These are phyloP conservation scores for Ageneiosus marmoratus DNA, from an alignment of 2,113 vertebrate genomes.

Conservation along the genomic window DNA sequence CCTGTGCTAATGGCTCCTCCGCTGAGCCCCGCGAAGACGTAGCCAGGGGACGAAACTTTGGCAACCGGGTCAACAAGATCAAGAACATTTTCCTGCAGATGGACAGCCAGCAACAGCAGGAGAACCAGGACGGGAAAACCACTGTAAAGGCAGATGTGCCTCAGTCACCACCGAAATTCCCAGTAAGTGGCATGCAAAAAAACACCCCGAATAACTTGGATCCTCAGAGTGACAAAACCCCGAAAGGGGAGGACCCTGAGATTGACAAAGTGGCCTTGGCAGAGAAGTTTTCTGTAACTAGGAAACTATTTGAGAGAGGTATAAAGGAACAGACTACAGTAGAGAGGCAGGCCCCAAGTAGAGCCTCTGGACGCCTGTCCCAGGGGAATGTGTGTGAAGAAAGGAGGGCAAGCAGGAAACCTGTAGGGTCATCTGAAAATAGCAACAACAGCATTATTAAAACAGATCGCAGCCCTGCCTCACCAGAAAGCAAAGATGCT, in stretches of 20 bases:
- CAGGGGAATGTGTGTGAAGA: conserved; percentile 72
- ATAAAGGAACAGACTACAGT: conserved; percentile 75
- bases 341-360: conserved; percentile 77
- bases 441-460: conserved; percentile 53
- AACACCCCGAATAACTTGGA: conserved; percentile 71
- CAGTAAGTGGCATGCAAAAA: conserved; percentile 69
- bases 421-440: conserved; percentile 64
- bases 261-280: conserved; percentile 87
- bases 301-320: conserved; percentile 88
- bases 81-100: conserved; percentile 92
- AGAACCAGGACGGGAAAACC: conserved; percentile 78
- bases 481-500: conserved; percentile 60
- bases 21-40: conserved; percentile 74
- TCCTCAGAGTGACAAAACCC: conserved; percentile 72
- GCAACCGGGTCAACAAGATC: conserved; percentile 88
- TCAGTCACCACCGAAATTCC: conserved; percentile 68
- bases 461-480: conserved; percentile 62
- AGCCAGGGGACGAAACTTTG: conserved; percentile 82
- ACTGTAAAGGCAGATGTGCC: conserved; percentile 68
- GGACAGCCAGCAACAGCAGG: conserved; percentile 81
- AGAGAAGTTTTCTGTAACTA: conserved; percentile 89
- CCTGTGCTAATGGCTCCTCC: conserved; percentile 79
- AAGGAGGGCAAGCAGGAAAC: conserved; percentile 62
- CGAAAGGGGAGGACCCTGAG: conserved; percentile 81
- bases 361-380: conserved; percentile 68